Evolutionary conservation across 2,888 invertebrate genomes (phyloP).

Genomic region (Macropis europaea): DNA sequence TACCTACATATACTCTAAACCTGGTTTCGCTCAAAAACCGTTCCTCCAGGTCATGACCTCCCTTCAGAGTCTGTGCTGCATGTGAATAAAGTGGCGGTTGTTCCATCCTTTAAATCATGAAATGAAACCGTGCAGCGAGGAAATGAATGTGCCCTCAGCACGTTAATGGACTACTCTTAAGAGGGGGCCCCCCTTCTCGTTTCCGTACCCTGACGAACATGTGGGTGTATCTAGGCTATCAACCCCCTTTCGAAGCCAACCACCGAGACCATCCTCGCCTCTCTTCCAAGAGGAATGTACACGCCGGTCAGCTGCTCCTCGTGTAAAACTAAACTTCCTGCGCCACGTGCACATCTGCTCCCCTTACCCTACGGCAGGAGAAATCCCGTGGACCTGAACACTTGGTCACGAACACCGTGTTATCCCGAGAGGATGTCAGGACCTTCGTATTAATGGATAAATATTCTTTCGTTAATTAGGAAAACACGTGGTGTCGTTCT

Average conservation of each 20-base stretch:
- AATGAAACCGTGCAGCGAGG: constrained; percentile 19
- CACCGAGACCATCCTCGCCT: constrained; percentile 55
- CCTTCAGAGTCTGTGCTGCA: too few species aligned
- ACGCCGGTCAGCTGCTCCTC: constrained; percentile 71
- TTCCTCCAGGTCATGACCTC: too few species aligned
- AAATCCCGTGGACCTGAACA: constrained; percentile 7
- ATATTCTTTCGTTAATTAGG: too few species aligned
- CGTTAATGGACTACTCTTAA: constrained; percentile 32
- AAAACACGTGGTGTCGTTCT: too few species aligned
- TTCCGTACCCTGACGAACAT: constrained; percentile 44
- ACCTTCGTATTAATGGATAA: neutral
- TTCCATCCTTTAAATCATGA: constrained; percentile 29
- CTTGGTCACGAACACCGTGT: constrained; percentile 4
- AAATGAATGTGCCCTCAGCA: constrained; percentile 50
- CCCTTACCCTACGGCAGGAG: constrained; percentile 3
- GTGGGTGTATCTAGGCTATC: constrained; percentile 57
- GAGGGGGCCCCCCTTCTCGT: constrained; percentile 27
- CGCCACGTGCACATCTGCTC: constrained; percentile 75
- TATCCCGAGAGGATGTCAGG: neutral
- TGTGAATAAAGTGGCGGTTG: too few species aligned
- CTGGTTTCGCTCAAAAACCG: too few species aligned
- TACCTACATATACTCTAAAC: too few species aligned
- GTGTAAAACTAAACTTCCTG: constrained; percentile 76
- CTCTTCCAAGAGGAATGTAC: constrained; percentile 52
- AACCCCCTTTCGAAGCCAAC: constrained; percentile 56